These are phyloP conservation scores for Phylloscopus whistleri DNA, from an alignment of 2,113 vertebrate genomes.

Conservation along the genomic window DNA sequence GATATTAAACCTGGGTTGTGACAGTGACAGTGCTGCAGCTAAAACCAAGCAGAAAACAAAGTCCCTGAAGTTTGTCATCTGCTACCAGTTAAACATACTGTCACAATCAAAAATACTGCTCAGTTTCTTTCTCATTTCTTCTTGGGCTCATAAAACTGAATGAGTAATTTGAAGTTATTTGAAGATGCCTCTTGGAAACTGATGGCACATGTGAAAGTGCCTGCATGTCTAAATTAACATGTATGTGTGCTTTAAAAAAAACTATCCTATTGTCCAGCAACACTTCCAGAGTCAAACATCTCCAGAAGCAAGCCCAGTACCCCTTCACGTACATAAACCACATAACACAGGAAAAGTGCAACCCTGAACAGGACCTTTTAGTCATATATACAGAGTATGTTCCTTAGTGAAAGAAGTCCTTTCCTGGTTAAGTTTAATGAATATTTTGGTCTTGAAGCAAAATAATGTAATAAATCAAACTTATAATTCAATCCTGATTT, in stretches of 20 bases:
- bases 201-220: not conserved
- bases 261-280: not conserved
- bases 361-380: not conserved
- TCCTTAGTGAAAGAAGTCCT: not conserved
- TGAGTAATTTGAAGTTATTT: not conserved
- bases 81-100: not conserved
- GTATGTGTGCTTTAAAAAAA: not conserved
- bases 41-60: not conserved
- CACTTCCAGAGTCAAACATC: not conserved
- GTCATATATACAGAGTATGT: not conserved
- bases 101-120: not conserved
- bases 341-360: accelerated
- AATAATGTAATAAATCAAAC: not conserved
- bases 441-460: not conserved
- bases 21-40: not conserved
- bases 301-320: not conserved
- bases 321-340: not conserved
- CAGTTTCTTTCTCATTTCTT: not conserved
- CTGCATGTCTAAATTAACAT: not conserved
- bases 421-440: not conserved
- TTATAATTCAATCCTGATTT: not conserved
- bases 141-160: not conserved
- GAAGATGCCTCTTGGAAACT: not conserved
- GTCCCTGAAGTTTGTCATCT: not conserved
- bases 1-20: not conserved